Evolutionary conservation across 2,888 invertebrate genomes (phyloP), one percentile per base, ranked within the genome.

Genomic region (Bellardia pandia): DNA sequence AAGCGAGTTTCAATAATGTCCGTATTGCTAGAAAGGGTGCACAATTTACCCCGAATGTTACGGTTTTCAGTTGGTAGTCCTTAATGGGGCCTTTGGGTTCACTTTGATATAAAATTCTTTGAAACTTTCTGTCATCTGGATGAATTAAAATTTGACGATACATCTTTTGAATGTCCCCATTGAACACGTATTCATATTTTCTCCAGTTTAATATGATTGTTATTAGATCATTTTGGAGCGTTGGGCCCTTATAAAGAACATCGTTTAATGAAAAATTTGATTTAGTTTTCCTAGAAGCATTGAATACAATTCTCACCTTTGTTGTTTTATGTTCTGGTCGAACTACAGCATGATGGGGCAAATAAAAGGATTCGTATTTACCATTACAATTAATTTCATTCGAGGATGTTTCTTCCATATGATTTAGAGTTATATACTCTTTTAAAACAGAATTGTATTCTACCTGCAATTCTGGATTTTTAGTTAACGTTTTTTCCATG

Each of bases 151-250:
- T 86, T 58, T 89, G 86, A 7, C 86, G 88, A 40, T 88, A 89
- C 86, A 88, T 88, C 40, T 90, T 89, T 45, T 87, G 72, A 8
- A 89, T 86, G 37, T 90, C 89, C 2, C 87, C 88, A 51, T 85
- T 88, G 56, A 88, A 87, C 0, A 86, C 88, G 30, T 76, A 89
- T 40, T 66, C 40, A n/a, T 81, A 86, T 0, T 80, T 51, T 13
- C 86, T 30, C 79, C 79, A 89, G 11, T 75, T 74, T 4, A 86
- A 53, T 4, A 88, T 60, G 0, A 88, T n/a, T 6, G 48, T 45
- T 4, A 71, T 87, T 0, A 88, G n/a, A 33, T 88, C 86, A 0
- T 37, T 23, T 74, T 89, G 86, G 14, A 89, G 82, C 6, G 75
- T 79, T 0, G 89, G 86, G 11, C 87, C 89, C 2, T 76, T 53